A percentile compares a stretch with the other conserved stretches of the same genome.
phyloP scores from a whole-genome alignment of 2,113 vertebrate genomes.

The Coturnix japonica region DNA sequence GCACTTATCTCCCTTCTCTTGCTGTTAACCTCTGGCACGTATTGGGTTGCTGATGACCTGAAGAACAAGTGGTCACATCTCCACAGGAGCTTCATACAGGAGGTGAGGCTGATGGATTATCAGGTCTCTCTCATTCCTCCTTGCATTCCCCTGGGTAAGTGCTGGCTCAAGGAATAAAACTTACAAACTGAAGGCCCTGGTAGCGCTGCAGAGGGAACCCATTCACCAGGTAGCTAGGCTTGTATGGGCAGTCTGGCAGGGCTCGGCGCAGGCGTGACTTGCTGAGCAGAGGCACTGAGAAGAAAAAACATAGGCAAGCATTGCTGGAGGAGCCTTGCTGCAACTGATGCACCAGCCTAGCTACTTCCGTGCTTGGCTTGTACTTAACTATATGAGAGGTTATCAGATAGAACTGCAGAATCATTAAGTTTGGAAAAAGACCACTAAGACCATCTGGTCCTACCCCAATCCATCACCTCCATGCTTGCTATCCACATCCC shows the following conservation, averaged over 20 bases:
- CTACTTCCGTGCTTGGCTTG: neutral
- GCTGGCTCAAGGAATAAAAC: slow-evolving; percentile 47
- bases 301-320: neutral
- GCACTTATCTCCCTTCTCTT: neutral
- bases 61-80: neutral
- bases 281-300: slow-evolving; percentile 86
- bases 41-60: neutral
- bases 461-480: no score
- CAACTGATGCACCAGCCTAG: neutral
- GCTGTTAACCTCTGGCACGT: neutral
- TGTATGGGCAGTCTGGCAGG: slow-evolving; percentile 88
- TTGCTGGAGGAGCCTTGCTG: neutral
- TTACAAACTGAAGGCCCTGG: slow-evolving; percentile 93
- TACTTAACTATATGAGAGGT: neutral
- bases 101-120: neutral
- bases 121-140: neutral
- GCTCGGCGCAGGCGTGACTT: slow-evolving; percentile 76
- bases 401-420: neutral
- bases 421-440: no score
- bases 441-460: no score
- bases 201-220: slow-evolving; percentile 87
- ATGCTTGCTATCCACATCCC: no score
- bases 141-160: neutral
- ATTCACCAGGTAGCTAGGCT: slow-evolving; percentile 89
- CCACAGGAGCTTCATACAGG: neutral